Evolutionary conservation across 2,888 invertebrate genomes (phyloP).

Genomic region (Heliconius hortense): DNA sequence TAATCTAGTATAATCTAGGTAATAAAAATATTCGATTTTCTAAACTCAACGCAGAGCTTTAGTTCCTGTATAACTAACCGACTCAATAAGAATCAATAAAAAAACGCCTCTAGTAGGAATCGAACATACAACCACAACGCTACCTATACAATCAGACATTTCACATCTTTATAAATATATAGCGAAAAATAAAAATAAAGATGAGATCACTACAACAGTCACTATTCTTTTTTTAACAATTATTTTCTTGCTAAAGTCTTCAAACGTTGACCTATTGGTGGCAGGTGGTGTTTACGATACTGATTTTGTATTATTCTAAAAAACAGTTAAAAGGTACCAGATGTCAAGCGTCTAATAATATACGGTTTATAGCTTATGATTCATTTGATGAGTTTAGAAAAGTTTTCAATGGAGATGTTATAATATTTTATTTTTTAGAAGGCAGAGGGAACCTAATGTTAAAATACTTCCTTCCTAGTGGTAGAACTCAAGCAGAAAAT

Average conservation of each 20-base stretch:
- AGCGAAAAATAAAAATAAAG: background rate
- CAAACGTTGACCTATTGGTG: constrained; percentile 26
- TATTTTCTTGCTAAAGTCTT: background rate
- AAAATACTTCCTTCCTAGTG: too few relatives aligned
- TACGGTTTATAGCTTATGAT: constrained; percentile 41
- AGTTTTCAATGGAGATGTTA: background rate
- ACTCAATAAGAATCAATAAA: background rate
- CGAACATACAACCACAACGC: background rate
- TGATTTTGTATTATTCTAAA: constrained; percentile 52
- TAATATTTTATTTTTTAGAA: background rate
- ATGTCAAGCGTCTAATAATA: constrained; percentile 49
- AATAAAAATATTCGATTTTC: too few relatives aligned
- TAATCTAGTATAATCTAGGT: too few relatives aligned
- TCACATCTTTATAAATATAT: background rate
- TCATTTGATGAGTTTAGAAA: constrained; percentile 12
- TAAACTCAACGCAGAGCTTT: too few relatives aligned
- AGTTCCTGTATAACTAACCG: background rate
- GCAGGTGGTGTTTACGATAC: constrained; percentile 51
- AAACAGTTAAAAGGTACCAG: constrained; percentile 51
- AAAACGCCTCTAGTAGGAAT: background rate
- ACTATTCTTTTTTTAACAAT: background rate
- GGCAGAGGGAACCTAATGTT: too few relatives aligned
- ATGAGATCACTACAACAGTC: constrained; percentile 8
- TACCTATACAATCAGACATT: background rate
- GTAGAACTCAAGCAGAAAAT: background rate